Base-by-base conservation (phyloP, 2,797 vertebrate genomes). In the Rallus crepitans region DNA sequence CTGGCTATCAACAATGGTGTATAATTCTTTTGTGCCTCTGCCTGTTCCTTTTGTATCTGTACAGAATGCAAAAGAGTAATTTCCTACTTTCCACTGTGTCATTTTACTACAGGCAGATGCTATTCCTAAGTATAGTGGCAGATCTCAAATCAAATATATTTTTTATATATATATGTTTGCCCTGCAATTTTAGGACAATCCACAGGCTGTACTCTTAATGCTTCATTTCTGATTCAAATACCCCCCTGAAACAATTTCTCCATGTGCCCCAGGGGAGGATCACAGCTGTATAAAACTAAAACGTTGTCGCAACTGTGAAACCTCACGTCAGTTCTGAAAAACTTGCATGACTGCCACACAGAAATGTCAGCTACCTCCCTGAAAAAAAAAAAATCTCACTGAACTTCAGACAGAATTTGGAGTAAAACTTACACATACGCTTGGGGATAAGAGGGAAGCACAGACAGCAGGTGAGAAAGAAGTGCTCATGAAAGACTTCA, bases 341-440 rank as follows among this genome's bases (percentile, higher is more conserved):
- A 8, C 11, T 23, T 56, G 50, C 2, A 1, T 21, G 55, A 42
- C 33, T 65, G 52, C 39, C 59, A 39, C 25, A n/a, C 31, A 66
- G 66, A 84, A 5, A 80, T 31, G 78, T 66, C 39, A 40, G 25
- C 23, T 53, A 55, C 35, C 15, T 63, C 39, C 30, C 31, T 72
- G 64, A 45, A 83, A 83, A 48, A 86, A 87, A 50, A 45, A 17
- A 42, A 11, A 56, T n/a, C 60, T 64, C 45, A 57, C 45, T 24
- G 55, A 91, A 91, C 85, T 90, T 88, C 53, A 75, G 80, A 73
- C 7, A 75, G 76, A 77, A 77, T 56, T 33, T 69, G 23, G 45
- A 89, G n/a, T 40, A 82, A 87, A 85, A 91, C 2, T 88, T 48
- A 64, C 42, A 35, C 42, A 27, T 59, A 50, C 5, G 16, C 31